Evolutionary conservation across 2,888 invertebrate species (phyloP).

Genomic region (Chirona hameri): DNA sequence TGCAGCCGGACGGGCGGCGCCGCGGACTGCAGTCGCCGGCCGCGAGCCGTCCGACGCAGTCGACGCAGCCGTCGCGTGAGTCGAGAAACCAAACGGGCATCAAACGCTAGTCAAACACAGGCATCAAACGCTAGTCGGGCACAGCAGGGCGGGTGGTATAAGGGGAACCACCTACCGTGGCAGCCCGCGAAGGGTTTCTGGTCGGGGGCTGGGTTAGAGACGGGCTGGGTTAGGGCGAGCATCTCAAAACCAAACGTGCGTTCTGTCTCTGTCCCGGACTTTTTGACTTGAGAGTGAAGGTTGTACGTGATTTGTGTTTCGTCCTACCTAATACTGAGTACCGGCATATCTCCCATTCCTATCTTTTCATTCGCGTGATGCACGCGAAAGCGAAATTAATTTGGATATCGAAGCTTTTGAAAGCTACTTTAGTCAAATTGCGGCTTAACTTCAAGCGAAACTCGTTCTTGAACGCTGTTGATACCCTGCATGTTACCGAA

Average conservation of each 20-base stretch:
- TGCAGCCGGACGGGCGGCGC: background rate
- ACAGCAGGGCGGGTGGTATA: background rate
- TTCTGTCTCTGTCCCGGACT: background rate
- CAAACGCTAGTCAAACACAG: conserved; percentile 2
- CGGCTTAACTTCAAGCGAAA: too few relatives aligned
- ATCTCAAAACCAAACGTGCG: background rate
- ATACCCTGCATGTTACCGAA: too few relatives aligned
- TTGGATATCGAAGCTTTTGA: too few relatives aligned
- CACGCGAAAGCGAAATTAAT: too few relatives aligned
- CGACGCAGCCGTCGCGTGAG: background rate
- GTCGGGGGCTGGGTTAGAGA: background rate
- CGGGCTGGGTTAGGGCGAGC: background rate
- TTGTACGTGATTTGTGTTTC: too few relatives aligned
- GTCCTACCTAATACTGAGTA: too few relatives aligned
- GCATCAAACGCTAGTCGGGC: conserved; percentile 8
- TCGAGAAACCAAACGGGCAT: background rate
- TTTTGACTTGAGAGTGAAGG: background rate
- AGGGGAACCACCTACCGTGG: background rate
- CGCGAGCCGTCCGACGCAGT: too few relatives aligned
- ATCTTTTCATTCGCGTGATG: too few relatives aligned
- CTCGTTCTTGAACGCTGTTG: too few relatives aligned
- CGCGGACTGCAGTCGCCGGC: background rate
- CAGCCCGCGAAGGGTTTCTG: background rate
- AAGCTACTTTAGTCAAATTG: too few relatives aligned
- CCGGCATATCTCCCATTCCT: too few relatives aligned